These are phyloP conservation scores for Galeopsomyia nigrocyanea DNA, from an alignment of 2,888 invertebrate genomes.

Conservation along the genomic window DNA sequence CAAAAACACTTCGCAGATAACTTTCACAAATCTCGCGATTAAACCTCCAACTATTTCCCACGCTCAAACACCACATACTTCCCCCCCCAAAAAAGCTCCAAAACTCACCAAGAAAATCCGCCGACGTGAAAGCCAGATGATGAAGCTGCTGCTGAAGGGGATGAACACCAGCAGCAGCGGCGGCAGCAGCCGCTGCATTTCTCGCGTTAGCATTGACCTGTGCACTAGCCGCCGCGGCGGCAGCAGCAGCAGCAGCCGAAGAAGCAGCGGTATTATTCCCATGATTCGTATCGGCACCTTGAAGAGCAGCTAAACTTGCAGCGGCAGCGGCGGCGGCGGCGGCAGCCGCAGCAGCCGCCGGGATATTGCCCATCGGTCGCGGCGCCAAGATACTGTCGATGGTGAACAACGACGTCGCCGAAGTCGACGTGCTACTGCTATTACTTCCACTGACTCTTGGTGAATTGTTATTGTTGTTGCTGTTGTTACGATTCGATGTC, in stretches of 20 bases:
- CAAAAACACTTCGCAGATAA: no score
- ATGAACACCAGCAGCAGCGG: slow-evolving; percentile 59
- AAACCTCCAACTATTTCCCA: no score
- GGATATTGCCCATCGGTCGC: slow-evolving; percentile 70
- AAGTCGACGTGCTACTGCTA: slow-evolving; percentile 60
- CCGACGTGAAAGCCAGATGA: slow-evolving; percentile 69
- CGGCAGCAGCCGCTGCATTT: slow-evolving; percentile 64
- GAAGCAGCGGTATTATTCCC: slow-evolving; percentile 65
- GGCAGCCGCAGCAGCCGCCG: slow-evolving; percentile 61
- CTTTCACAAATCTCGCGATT: no score
- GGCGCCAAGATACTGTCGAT: slow-evolving; percentile 90
- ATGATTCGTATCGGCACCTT: slow-evolving; percentile 62
- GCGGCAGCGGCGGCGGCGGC: slow-evolving; percentile 54
- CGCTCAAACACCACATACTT: no score
- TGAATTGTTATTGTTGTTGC: background rate
- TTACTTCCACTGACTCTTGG: background rate
- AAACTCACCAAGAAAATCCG: slow-evolving; percentile 87
- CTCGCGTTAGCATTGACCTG: slow-evolving; percentile 67
- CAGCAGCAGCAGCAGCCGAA: slow-evolving; percentile 57
- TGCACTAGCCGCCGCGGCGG: slow-evolving; percentile 52
- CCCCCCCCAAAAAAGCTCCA: no score
- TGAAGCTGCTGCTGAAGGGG: slow-evolving; percentile 66
- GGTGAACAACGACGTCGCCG: slow-evolving; percentile 78
- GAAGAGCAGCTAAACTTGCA: slow-evolving; percentile 48
- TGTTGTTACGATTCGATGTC: background rate